Evolutionary conservation across 2,113 vertebrate genomes (phyloP).

Genomic region (Odocoileus hemionus): DNA sequence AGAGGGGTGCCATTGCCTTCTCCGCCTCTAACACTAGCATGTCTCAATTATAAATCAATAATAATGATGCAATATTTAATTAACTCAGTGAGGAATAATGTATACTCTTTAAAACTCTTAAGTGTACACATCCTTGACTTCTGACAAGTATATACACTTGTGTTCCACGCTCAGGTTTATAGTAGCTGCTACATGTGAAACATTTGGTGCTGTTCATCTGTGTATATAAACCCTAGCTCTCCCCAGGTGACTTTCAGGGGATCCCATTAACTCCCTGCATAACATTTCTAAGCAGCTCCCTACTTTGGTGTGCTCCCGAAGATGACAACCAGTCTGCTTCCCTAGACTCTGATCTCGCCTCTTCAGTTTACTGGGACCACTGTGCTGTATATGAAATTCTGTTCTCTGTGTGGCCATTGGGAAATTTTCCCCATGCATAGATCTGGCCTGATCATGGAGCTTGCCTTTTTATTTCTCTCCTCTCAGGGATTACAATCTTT

Average conservation of each 20-base stretch:
- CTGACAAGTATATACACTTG: background rate
- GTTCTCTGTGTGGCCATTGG: background rate
- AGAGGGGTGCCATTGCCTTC: too few species aligned
- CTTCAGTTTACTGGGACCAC: background rate
- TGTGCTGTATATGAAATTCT: background rate
- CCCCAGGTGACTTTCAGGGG: background rate
- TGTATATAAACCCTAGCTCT: background rate
- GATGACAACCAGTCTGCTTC: background rate
- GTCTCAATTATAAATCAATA: background rate
- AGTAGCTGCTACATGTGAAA: background rate
- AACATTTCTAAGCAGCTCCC: background rate
- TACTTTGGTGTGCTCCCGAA: background rate
- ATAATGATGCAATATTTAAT: background rate
- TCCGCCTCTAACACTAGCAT: background rate
- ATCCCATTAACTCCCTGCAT: background rate
- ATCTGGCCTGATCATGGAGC: background rate
- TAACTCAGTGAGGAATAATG: background rate
- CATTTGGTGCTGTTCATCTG: rapidly evolving
- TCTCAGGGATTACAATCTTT: background rate
- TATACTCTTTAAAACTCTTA: background rate
- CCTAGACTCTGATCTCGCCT: background rate
- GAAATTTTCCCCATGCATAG: background rate
- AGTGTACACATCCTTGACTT: background rate
- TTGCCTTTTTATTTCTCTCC: background rate
- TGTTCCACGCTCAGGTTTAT: background rate